These are phyloP conservation scores for Phacellophora camtschatica DNA, from an alignment of 30 jellyfish, hydroid and myxozoan genomes.

Conservation along the genomic window DNA sequence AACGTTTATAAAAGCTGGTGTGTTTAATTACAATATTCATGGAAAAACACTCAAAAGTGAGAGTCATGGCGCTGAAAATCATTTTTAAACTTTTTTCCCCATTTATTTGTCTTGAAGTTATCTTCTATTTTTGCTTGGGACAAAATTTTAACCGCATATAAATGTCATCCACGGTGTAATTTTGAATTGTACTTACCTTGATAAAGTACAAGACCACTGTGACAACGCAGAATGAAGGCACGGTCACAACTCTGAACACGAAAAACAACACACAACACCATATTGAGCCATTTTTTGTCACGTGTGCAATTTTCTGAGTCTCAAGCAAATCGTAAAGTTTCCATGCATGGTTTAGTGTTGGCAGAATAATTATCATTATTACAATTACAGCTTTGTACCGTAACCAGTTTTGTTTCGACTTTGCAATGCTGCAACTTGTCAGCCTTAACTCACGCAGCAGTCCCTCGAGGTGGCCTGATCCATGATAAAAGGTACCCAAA, in stretches of 20 bases:
- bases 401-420: neutral
- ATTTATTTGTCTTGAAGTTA: too few relatives aligned
- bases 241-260: constrained; percentile 21
- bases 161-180: too few relatives aligned
- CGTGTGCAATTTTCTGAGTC: neutral
- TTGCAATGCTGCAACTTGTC: neutral
- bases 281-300: neutral
- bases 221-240: constrained; percentile 59
- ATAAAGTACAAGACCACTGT: constrained; percentile 38
- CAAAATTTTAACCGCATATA: too few relatives aligned
- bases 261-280: constrained; percentile 9
- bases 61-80: too few relatives aligned
- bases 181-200: too few relatives aligned
- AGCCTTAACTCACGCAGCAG: neutral
- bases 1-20: too few relatives aligned
- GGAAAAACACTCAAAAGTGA: too few relatives aligned
- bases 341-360: neutral
- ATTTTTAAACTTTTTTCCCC: too few relatives aligned
- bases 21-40: too few relatives aligned
- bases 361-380: neutral
- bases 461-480: constrained; percentile 50
- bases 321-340: neutral
- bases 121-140: too few relatives aligned
- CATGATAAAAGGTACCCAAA: constrained; percentile 23
- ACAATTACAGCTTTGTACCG: neutral